phyloP scores from a whole-genome alignment of 2,888 invertebrate genomes.

The Ectobius pallidus region DNA sequence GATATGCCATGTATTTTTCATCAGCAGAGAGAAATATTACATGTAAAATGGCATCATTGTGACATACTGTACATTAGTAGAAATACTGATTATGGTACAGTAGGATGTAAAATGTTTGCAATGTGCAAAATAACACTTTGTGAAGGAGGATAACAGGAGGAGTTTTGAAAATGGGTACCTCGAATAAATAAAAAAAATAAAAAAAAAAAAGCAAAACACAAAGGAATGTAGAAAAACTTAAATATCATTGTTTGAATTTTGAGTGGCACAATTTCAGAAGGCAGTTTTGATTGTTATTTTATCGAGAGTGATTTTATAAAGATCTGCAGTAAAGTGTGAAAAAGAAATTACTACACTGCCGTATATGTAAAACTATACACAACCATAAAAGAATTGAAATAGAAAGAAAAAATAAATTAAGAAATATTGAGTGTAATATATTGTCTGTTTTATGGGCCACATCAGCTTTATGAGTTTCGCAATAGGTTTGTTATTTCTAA shows the following conservation, averaged over 20 bases:
- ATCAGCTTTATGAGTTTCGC: slow-evolving; percentile 13
- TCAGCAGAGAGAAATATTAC: no score
- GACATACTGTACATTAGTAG: no score
- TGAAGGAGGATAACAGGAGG: no score
- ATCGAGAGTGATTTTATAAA: neutral
- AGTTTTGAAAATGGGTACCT: no score
- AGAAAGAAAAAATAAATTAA: slow-evolving; percentile 15
- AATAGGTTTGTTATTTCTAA: neutral
- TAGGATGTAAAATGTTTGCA: no score
- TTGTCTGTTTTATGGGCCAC: slow-evolving; percentile 16
- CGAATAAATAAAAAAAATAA: neutral
- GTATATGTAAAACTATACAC: slow-evolving; percentile 24
- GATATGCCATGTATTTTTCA: no score
- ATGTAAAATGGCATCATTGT: no score
- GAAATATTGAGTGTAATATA: neutral
- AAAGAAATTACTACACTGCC: slow-evolving; percentile 24
- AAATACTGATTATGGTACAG: no score
- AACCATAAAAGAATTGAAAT: slow-evolving; percentile 26
- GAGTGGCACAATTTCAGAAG: neutral
- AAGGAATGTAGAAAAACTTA: neutral
- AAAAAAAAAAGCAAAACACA: neutral
- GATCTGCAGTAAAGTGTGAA: slow-evolving; percentile 18
- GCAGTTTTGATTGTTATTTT: neutral
- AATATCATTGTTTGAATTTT: neutral
- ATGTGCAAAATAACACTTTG: no score